Evolutionary conservation across 2,113 vertebrate genomes (phyloP).

Genomic region (Tragelaphus buxtoni): DNA sequence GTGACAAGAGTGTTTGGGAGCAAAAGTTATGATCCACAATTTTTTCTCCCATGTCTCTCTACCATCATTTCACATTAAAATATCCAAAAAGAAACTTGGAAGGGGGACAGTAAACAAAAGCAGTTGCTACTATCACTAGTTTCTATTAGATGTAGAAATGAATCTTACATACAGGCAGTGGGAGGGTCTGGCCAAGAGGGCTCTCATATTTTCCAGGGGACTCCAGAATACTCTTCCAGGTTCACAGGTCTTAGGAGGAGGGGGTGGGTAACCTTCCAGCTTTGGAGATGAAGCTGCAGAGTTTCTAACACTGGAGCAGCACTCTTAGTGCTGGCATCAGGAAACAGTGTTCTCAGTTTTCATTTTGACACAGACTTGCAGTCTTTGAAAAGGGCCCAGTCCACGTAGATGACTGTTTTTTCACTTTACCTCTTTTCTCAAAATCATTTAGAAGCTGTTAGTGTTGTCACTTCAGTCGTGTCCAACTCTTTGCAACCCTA

Average conservation of each 20-base stretch:
- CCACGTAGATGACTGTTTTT: background rate
- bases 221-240: background rate
- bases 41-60: background rate
- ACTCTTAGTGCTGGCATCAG: accelerated
- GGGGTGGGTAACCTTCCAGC: background rate
- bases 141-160: background rate
- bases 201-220: background rate
- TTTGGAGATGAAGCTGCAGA: background rate
- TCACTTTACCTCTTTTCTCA: background rate
- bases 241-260: background rate
- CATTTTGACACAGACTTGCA: background rate
- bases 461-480: background rate
- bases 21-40: background rate
- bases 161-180: too few relatives aligned
- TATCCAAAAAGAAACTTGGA: background rate
- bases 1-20: background rate
- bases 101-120: background rate
- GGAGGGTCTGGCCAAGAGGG: accelerated
- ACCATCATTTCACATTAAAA: background rate
- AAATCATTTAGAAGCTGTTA: background rate
- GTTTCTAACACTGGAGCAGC: background rate
- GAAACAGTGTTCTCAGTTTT: background rate
- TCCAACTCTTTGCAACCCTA: background rate
- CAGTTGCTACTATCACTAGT: background rate
- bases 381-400: background rate